phyloP scores from a whole-genome alignment of 2,797 vertebrate species.

The Semotilus atromaculatus region DNA sequence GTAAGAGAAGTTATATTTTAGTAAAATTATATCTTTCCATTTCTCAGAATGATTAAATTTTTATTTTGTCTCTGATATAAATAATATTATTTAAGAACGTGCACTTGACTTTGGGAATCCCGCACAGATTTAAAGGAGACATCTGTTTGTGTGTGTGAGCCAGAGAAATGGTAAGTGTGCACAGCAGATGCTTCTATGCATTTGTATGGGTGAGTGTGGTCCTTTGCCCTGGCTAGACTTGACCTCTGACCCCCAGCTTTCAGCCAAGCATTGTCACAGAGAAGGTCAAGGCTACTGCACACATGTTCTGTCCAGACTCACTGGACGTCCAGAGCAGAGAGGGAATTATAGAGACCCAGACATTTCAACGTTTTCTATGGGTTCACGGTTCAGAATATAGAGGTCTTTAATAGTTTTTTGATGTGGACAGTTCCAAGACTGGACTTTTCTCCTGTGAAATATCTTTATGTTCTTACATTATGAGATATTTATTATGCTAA shows the following conservation, averaged over 20 bases:
- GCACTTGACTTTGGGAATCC: constrained; percentile 39
- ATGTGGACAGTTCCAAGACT: background rate
- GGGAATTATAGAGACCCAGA: constrained; percentile 1
- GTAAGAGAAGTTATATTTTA: background rate
- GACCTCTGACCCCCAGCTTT: constrained; percentile 72
- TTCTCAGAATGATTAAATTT: constrained; percentile 5
- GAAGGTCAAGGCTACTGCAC: constrained; percentile 62
- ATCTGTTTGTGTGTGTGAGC: constrained; percentile 49
- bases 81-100: background rate
- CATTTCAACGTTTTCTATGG: constrained; percentile 22
- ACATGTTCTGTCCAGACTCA: constrained; percentile 57
- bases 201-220: constrained; percentile 68
- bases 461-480: background rate
- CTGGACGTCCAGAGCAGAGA: constrained; percentile 13
- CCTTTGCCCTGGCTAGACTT: constrained; percentile 67
- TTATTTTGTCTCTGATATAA: background rate
- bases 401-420: background rate
- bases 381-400: background rate
- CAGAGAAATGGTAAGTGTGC: constrained; percentile 5
- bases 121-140: constrained; percentile 22
- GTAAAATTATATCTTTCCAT: background rate
- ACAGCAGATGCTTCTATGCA: constrained; percentile 77
- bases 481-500: background rate
- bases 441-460: background rate
- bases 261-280: constrained; percentile 68